phyloP scores from a whole-genome alignment of 2,113 vertebrate species.

The Xyrauchen texanus region DNA sequence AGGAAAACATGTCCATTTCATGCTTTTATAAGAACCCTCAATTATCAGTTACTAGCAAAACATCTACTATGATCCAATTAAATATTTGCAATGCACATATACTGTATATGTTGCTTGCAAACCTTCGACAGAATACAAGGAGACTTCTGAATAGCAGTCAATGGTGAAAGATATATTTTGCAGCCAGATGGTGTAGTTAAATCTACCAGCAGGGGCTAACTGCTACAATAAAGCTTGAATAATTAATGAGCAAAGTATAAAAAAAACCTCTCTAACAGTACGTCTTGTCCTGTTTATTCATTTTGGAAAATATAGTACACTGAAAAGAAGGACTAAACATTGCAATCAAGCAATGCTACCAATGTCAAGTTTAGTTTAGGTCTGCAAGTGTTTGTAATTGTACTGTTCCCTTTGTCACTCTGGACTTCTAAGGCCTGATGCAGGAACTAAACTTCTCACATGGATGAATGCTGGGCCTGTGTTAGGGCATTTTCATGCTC shows the following conservation, averaged over 20 bases:
- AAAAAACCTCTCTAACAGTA: too few relatives aligned
- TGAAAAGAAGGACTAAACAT: background rate
- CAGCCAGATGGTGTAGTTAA: too few relatives aligned
- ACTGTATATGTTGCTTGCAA: too few relatives aligned
- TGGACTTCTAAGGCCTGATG: conserved; percentile 1
- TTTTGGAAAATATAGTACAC: too few relatives aligned
- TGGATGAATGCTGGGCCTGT: conserved; percentile 19
- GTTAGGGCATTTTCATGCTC: conserved; percentile 29
- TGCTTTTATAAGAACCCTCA: background rate
- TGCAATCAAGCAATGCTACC: background rate
- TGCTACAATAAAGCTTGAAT: too few relatives aligned
- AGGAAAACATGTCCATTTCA: background rate
- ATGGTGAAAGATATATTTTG: too few relatives aligned
- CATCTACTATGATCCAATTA: background rate
- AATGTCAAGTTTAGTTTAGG: conserved; percentile 5
- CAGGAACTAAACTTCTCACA: conserved; percentile 13
- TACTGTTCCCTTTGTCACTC: background rate
- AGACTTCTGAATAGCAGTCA: too few relatives aligned
- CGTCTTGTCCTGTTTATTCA: too few relatives aligned
- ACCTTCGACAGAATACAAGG: too few relatives aligned
- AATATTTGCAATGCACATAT: too few relatives aligned
- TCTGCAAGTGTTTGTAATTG: background rate
- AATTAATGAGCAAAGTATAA: too few relatives aligned
- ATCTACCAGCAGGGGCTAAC: too few relatives aligned
- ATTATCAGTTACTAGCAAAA: background rate